Conservation (phyloP, 2,113 vertebrate genomes). For the Tautogolabrus adspersus region DNA sequence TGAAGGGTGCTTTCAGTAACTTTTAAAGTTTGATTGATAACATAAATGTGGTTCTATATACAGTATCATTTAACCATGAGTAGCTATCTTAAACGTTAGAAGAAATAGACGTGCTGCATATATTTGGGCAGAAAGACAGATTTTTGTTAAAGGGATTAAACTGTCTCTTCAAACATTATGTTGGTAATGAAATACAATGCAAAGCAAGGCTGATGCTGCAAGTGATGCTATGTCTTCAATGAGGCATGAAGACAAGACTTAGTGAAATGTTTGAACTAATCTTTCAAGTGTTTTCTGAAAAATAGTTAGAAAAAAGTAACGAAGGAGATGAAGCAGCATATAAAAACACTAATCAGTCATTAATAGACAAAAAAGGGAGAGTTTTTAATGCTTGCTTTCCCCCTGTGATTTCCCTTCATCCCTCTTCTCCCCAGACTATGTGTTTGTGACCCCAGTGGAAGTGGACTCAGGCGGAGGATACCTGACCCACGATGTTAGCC, state of each 20-base stretch:
- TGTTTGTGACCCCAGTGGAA: slow-evolving; percentile 92
- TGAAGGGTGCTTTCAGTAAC: background rate
- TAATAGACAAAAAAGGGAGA: background rate
- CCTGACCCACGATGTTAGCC: slow-evolving; percentile 89
- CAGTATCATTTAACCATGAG: no score
- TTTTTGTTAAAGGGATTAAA: background rate
- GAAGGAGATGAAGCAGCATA: background rate
- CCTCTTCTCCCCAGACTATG: slow-evolving; percentile 87
- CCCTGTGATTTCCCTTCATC: background rate
- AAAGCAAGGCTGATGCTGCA: background rate
- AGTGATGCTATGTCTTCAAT: background rate
- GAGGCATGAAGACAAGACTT: background rate
- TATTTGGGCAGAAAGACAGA: background rate
- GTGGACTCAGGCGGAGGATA: slow-evolving; percentile 90
- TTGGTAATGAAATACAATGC: background rate
- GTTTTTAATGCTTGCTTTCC: background rate
- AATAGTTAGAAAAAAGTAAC: background rate
- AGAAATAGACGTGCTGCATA: background rate
- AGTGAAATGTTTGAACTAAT: background rate
- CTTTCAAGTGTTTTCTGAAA: no score
- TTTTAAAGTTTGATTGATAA: background rate
- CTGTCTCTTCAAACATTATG: background rate
- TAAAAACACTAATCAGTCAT: background rate
- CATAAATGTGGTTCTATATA: background rate
- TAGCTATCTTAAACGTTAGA: background rate